Evolutionary conservation across 1,140 invertebrate genomes (phyloP), one percentile per base, ranked within the genome.

Genomic region (Spodoptera litura): DNA sequence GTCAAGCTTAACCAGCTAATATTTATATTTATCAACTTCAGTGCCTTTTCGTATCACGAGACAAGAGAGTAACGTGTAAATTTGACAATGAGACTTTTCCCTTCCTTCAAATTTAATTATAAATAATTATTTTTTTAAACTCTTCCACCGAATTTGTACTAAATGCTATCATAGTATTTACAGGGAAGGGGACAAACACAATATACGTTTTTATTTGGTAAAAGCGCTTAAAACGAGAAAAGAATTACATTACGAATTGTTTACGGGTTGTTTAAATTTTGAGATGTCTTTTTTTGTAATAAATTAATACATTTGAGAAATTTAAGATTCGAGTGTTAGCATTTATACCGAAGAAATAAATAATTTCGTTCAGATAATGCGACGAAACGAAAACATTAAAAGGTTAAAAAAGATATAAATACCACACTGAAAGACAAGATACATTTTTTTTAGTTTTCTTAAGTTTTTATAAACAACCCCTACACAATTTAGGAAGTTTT

Each of bases 121-220:
- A 90, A 88, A 91, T 90, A 89, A 86, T 86, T 81, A 77, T 81
- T 64, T 73, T 81, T 51, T 66, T 81, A 86, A 85, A 85, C 80
- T 89, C 89, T 92, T 92, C 89, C 90, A 92, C 90, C 90, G 85
- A 88, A 88, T 90, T 94, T 94, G 92, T 94, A 94, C 91, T 93
- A 94, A 92, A 90, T 86, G 79, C 91, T 92, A 92, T 85, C 76
- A 68, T 70, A 81, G 75, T 78, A 92, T 92, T 87, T 93, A 93
- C 90, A 93, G 66, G 83, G 84, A 83, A 82, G 66, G 79, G 87
- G 87, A 86, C 81, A 80, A 85, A 87, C 81, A 86, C 81, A 85
- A 82, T 78, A 79, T 78, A 68, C 38, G 59, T 78, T 81, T 82
- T 89, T 91, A 89, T 91, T 94, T 94, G 91, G 92, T 91, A 90